Conservation (phyloP, 2,797 vertebrate species). For the Valencia hispanica region DNA sequence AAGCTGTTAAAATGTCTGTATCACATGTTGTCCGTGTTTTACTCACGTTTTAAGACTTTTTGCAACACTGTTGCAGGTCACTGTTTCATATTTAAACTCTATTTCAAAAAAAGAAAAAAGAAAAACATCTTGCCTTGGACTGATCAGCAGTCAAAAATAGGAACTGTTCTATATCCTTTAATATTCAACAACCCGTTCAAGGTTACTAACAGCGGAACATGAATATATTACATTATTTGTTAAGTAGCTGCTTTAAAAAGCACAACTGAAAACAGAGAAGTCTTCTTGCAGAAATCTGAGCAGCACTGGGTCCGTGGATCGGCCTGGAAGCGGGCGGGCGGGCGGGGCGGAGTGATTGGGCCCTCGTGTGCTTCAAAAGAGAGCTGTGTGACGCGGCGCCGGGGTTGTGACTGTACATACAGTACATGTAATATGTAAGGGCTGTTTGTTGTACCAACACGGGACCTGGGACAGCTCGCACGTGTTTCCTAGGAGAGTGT, state of each 20-base stretch:
- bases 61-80: no score
- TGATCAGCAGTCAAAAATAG: background rate
- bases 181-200: background rate
- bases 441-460: conserved; percentile 42
- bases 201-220: background rate
- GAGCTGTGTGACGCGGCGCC: background rate
- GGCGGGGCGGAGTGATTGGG: no score
- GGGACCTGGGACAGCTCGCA: background rate
- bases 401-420: background rate
- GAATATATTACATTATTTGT: background rate
- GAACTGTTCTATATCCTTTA: background rate
- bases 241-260: background rate
- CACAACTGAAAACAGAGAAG: background rate
- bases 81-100: no score
- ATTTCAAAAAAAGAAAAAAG: no score
- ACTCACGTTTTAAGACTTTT: no score
- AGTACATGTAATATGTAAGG: conserved; percentile 9
- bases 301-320: background rate
- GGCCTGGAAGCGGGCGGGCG: background rate
- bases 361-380: conserved; percentile 8
- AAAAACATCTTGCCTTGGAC: background rate
- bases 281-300: background rate
- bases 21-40: background rate
- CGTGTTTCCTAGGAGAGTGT: conserved; percentile 4
- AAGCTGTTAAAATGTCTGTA: background rate